Conservation (phyloP, 2,113 vertebrate species). For the Pomatostomus ruficeps region DNA sequence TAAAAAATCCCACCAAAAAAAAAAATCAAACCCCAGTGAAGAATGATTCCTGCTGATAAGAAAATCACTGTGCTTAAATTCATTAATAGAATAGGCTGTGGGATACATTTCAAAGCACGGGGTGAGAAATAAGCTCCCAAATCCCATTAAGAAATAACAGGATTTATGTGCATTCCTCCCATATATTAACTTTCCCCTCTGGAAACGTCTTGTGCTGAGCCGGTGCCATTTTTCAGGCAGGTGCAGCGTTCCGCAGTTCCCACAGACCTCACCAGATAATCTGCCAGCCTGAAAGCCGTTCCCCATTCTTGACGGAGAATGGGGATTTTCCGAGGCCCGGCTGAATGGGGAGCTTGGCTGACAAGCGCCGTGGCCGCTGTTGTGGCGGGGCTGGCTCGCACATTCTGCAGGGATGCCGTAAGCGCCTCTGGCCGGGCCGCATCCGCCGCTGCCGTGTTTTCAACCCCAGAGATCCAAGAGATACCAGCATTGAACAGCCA, state of each 20-base stretch:
- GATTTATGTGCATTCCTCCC: conserved; percentile 70
- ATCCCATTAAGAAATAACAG: conserved; percentile 70
- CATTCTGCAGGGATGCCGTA: neutral
- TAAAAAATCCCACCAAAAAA: neutral
- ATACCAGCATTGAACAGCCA: fast-evolving
- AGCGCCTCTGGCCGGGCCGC: neutral
- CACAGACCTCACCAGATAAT: conserved; percentile 46
- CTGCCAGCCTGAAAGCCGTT: conserved; percentile 35
- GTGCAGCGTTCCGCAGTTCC: conserved; percentile 25
- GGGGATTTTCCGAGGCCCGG: neutral
- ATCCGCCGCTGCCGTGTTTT: neutral
- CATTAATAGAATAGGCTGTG: conserved; percentile 13
- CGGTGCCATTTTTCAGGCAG: conserved; percentile 39
- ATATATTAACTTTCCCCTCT: conserved; percentile 58
- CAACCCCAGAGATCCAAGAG: neutral
- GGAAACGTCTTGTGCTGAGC: conserved; percentile 52
- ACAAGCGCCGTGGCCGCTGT: neutral
- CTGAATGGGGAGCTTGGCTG: neutral
- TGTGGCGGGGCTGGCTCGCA: neutral
- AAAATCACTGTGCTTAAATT: conserved; percentile 51
- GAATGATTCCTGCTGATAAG: conserved; percentile 44
- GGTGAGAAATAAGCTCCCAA: conserved; percentile 59
- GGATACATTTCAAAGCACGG: conserved; percentile 47
- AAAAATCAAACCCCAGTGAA: neutral
- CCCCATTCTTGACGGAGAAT: conserved; percentile 33